A percentile compares a stretch with the other conserved stretches of the same genome.
phyloP scores from a whole-genome alignment of 2,888 invertebrate genomes.

The Rhorus exstirpatorius region DNA sequence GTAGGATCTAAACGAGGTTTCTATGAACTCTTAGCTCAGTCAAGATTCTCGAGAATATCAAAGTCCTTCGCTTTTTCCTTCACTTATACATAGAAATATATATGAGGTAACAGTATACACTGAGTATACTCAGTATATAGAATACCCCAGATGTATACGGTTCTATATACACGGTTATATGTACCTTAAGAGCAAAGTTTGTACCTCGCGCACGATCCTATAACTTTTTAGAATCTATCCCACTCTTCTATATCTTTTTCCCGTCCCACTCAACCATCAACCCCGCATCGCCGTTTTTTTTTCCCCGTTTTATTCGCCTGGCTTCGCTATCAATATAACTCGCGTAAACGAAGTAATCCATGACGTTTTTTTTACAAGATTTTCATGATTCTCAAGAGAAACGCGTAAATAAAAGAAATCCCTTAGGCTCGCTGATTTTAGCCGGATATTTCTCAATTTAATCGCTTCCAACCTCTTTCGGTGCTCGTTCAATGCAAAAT shows the following conservation, averaged over 20 bases:
- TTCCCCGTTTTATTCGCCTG: not conserved
- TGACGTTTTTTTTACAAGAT: conserved; percentile 48
- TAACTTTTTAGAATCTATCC: conserved; percentile 71
- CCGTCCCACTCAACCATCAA: conserved; percentile 48
- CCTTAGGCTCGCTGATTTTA: conserved; percentile 47
- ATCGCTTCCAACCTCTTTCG: no score
- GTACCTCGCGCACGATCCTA: conserved; percentile 67
- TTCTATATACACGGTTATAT: conserved; percentile 30
- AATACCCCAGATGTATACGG: conserved; percentile 30
- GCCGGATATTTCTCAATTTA: no score
- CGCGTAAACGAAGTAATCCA: conserved; percentile 33
- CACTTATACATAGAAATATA: conserved; percentile 27
- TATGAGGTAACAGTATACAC: conserved; percentile 30
- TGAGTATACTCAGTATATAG: conserved; percentile 33
- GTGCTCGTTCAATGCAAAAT: no score
- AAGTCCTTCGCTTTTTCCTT: conserved; percentile 50
- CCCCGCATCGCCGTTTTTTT: conserved; percentile 35
- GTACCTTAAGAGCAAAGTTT: conserved; percentile 71
- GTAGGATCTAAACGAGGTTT: conserved; percentile 58
- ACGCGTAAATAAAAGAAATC: conserved; percentile 63
- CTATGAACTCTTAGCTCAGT: conserved; percentile 66
- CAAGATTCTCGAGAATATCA: conserved; percentile 67
- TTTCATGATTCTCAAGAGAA: conserved; percentile 55
- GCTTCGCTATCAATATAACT: conserved; percentile 62
- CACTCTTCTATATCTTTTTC: conserved; percentile 27